These are phyloP conservation scores for Porites rus DNA, from an alignment of 92 coral and sea anemone genomes.

Conservation along the genomic window DNA sequence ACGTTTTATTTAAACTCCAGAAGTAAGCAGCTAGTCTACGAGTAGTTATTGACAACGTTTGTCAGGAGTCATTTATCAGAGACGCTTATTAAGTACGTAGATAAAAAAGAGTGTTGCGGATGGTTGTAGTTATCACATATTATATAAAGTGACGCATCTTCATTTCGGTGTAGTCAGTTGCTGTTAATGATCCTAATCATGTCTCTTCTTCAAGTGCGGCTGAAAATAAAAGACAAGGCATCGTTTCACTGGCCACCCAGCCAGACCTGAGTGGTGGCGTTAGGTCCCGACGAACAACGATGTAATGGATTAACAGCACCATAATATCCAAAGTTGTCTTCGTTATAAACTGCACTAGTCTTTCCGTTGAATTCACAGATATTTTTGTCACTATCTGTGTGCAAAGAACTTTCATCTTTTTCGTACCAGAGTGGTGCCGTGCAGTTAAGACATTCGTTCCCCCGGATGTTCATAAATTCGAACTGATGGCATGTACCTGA, in stretches of 20 bases:
- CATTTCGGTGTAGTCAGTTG: too few relatives aligned
- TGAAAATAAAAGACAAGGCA: too few relatives aligned
- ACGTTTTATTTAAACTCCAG: too few relatives aligned
- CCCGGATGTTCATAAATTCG: slow-evolving; percentile 40
- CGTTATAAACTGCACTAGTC: neutral
- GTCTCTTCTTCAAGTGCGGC: too few relatives aligned
- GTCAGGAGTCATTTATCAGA: too few relatives aligned
- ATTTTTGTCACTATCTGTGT: neutral
- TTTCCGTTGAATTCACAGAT: neutral
- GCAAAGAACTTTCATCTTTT: neutral
- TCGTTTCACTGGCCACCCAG: neutral
- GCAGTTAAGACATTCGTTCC: neutral
- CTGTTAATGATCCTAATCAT: too few relatives aligned
- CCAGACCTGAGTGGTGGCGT: slow-evolving; percentile 1
- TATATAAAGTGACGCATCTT: too few relatives aligned
- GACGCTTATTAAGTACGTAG: too few relatives aligned
- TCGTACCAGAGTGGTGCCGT: neutral
- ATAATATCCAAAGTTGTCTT: slow-evolving; percentile 9
- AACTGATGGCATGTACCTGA: neutral
- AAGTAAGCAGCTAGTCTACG: too few relatives aligned
- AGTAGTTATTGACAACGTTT: too few relatives aligned
- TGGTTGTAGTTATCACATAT: too few relatives aligned
- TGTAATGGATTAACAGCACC: neutral
- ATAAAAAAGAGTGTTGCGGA: too few relatives aligned
- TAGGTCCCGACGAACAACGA: slow-evolving; percentile 1